A percentile compares a stretch with the other conserved stretches of the same genome.
Evolutionary conservation across 2,113 vertebrate genomes (phyloP).

Genomic region (Saguinus midas): DNA sequence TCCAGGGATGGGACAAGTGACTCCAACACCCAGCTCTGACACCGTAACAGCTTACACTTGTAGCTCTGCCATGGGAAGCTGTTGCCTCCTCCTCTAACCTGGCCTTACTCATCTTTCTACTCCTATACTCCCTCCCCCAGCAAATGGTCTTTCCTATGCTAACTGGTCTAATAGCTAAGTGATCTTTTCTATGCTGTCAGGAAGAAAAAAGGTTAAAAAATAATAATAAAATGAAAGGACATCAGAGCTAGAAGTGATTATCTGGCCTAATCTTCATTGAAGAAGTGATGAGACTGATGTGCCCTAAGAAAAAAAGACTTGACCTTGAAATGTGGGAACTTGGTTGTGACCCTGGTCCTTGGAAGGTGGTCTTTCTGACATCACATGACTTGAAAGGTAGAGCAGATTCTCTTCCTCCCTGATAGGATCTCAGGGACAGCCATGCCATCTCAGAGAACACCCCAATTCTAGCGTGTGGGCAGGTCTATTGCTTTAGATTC

Average conservation of each 20-base stretch:
- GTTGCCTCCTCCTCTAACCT: neutral
- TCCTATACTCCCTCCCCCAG: neutral
- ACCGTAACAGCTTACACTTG: neutral
- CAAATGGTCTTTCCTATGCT: neutral
- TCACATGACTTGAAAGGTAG: neutral
- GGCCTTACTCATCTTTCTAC: neutral
- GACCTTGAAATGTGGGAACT: neutral
- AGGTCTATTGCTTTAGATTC: neutral
- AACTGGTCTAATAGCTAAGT: neutral
- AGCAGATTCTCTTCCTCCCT: neutral
- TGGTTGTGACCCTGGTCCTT: neutral
- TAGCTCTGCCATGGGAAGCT: neutral
- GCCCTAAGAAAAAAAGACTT: neutral
- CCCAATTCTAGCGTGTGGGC: too few relatives aligned
- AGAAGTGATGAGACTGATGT: neutral
- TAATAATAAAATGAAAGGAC: neutral
- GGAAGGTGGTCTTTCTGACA: neutral
- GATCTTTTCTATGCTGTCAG: neutral
- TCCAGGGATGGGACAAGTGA: neutral
- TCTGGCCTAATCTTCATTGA: neutral
- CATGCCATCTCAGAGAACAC: neutral
- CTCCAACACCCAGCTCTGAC: too few relatives aligned
- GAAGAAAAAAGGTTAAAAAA: neutral
- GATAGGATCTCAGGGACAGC: neutral
- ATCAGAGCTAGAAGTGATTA: neutral